Percentiles rank a stretch among this genome's conserved stretches.
phyloP scores from a whole-genome alignment of 2,113 vertebrate species.

The Xyrauchen texanus region DNA sequence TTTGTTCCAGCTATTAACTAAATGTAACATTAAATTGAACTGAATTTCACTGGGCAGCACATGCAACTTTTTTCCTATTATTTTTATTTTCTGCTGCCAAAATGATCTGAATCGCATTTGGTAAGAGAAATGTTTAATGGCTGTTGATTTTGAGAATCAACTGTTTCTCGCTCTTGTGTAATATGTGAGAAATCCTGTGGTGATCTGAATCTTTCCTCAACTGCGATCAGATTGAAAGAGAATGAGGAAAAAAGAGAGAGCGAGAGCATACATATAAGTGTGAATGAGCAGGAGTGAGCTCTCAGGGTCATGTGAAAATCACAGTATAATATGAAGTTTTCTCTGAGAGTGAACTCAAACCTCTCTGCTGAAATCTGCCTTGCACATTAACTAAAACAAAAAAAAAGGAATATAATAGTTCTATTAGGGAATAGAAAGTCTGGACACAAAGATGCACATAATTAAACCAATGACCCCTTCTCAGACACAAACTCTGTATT shows the following conservation, averaged over 20 bases:
- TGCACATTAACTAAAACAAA: too few species aligned
- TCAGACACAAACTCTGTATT: background rate
- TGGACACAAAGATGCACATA: background rate
- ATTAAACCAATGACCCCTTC: background rate
- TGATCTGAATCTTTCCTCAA: constrained; percentile 24
- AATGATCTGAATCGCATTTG: background rate
- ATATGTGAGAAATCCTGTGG: constrained; percentile 23
- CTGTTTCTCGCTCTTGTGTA: constrained; percentile 41
- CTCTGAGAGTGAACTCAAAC: background rate
- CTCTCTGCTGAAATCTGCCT: background rate
- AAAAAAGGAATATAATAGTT: too few species aligned
- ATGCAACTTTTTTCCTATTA: background rate
- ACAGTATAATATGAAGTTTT: background rate
- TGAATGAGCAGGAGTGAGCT: constrained; percentile 1
- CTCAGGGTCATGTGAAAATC: background rate
- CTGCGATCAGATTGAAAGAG: background rate
- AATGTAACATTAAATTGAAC: background rate
- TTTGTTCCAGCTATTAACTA: background rate
- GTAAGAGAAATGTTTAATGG: constrained; percentile 54
- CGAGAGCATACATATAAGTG: background rate
- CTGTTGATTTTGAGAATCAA: constrained; percentile 55
- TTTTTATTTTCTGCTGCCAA: background rate
- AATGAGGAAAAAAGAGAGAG: background rate
- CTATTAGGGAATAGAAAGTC: background rate
- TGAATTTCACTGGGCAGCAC: background rate